Percentiles rank a stretch among this genome's conserved stretches.
Evolutionary conservation across 2,113 vertebrate genomes (phyloP).

Genomic region (Callipepla californica): DNA sequence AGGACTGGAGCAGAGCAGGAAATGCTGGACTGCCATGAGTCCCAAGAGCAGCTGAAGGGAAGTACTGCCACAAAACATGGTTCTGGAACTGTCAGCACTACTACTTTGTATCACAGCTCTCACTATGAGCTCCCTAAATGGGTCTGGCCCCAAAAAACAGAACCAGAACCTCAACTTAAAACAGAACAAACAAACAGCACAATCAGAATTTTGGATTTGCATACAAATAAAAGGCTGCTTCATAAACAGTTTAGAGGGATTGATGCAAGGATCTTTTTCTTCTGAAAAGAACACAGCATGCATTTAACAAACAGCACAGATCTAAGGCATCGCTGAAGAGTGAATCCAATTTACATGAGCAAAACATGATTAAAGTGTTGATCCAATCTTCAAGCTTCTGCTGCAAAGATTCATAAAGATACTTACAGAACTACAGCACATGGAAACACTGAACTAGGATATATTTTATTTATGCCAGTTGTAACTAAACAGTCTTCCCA

Average conservation of each 20-base stretch:
- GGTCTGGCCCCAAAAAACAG: not conserved
- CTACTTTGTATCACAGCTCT: accelerated
- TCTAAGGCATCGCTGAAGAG: not conserved
- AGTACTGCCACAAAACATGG: not conserved
- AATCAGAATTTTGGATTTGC: not conserved
- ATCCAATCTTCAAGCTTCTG: not conserved
- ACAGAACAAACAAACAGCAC: not conserved
- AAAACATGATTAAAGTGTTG: not conserved
- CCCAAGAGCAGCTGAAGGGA: not conserved
- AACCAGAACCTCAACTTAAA: not conserved
- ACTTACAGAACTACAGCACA: not conserved
- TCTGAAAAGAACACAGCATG: not conserved
- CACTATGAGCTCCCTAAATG: not conserved
- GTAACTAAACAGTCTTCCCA: not conserved
- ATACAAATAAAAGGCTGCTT: not conserved
- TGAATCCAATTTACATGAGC: not conserved
- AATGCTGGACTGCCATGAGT: not conserved
- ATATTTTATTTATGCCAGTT: not conserved
- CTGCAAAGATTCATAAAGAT: not conserved
- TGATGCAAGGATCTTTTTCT: not conserved
- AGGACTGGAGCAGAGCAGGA: not conserved
- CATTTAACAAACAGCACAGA: not conserved
- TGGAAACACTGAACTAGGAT: not conserved
- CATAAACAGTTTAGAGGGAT: not conserved
- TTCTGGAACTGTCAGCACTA: not conserved